Base-by-base conservation (phyloP, 2,888 invertebrate species). In the Cataglyphis albicans region DNA sequence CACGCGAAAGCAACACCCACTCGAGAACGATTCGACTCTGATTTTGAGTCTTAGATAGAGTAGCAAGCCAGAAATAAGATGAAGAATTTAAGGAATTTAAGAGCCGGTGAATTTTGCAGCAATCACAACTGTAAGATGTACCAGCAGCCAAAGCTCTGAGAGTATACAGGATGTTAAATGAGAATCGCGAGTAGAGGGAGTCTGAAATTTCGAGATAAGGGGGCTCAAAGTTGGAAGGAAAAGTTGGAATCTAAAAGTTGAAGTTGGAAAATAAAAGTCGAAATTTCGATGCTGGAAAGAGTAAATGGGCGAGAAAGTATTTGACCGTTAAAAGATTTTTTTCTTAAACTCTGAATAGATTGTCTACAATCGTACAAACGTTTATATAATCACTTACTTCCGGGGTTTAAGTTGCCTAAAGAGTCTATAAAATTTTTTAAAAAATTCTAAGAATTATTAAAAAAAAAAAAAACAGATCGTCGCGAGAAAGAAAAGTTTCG, bases 401-500 rank as follows among this genome's bases (percentile, higher is more conserved):
- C 44, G 18, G 4, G 18, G 4, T 3, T 12, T 44, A 15, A 29
- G 6, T 15, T 25, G 59, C 12, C 2, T 7, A 29, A 18, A 61
- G 12, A 21, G 4, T 29, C 32, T 18, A 18, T 32, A 3, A 18
- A 18, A 1, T n/a, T 61, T 3, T 3, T 32, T 18, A 0, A 29
- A 61, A 57, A 9, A 3, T 61, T 32, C 61, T 15, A 9, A 41
- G 12, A 38, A 38, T 38, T 38, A 10, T 15, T 41, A 52, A n/a
- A 48, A 48, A 48, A 44, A 5, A 44, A 44, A 44, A 48, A 48
- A 48, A 48, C 6, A 32, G 15, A 35, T 38, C n/a, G 25, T 38
- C 64, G 48, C 48, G 21, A 35, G 25, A 18, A 12, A 21, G 25
- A 3, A 52, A 75, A 75, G 64, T 52, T 75, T 65, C 35, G 3